A percentile compares a stretch with the other conserved stretches of the same genome.
Conservation (phyloP, 2,113 vertebrate genomes). For the Myiopsitta monachus region DNA sequence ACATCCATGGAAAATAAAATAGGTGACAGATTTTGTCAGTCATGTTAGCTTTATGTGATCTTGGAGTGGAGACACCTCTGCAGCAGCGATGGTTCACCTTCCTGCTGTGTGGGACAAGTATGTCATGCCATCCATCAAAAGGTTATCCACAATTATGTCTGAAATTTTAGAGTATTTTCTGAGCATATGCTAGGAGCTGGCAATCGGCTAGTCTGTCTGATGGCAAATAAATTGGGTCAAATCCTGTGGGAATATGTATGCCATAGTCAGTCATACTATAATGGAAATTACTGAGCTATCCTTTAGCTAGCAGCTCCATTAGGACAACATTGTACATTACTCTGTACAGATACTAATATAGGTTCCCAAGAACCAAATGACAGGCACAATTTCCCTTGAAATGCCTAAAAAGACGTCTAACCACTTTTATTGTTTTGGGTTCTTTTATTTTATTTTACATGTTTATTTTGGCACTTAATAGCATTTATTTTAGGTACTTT, state of each 20-base stretch:
- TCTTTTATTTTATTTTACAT: background rate
- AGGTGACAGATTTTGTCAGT: background rate
- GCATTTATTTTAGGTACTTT: background rate
- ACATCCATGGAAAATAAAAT: background rate
- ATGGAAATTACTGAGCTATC: background rate
- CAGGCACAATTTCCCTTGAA: background rate
- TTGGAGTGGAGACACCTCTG: background rate
- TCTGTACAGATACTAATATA: background rate
- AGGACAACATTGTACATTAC: background rate
- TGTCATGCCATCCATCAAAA: background rate
- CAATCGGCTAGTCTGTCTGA: background rate
- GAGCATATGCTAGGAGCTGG: background rate
- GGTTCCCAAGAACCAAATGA: background rate
- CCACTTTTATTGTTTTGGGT: rapidly evolving
- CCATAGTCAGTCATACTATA: background rate
- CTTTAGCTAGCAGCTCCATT: background rate
- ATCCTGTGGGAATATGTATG: background rate
- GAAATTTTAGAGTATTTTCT: background rate
- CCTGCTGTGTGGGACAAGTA: background rate
- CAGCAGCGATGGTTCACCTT: background rate
- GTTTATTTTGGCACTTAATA: background rate
- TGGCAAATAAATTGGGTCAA: background rate
- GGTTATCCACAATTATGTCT: background rate
- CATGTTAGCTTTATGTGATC: background rate
- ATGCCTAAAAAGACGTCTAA: background rate